Evolutionary conservation across 2,113 vertebrate species (phyloP), one percentile per base, ranked within the genome.

Genomic region (Deroptyus accipitrinus): DNA sequence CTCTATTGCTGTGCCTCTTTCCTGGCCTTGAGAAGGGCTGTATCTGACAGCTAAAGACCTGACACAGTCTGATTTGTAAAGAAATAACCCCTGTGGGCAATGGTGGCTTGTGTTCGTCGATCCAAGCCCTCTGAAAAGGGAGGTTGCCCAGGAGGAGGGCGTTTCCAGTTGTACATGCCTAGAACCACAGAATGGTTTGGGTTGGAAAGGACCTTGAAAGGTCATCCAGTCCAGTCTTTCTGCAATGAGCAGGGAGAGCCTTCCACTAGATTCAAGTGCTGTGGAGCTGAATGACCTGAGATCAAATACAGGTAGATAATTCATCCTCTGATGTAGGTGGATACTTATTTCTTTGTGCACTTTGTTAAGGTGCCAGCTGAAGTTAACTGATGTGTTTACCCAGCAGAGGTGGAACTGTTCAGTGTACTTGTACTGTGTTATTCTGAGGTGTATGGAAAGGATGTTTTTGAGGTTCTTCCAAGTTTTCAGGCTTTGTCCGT

Each of bases 81-180:
- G 23, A 59, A 88, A 42, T 46, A 39, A 84, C 91, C 94, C 93
- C 88, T 92, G 62, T 5, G 27, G 33, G 78, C 59, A 14, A 7
- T 3, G 64, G 61, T 93, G 94, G 94, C 74, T 97, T 86, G 35
- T 5, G 7, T 37, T 19, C 31, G 63, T 44, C 30, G 64, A 86
- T 88, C 94, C 94, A 18, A 82, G 75, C 68, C 88, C 94, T 94
- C 33, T 51, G 68, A 61, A 72, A 69, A 84, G 95, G 90, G 93
- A 86, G 66, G 72, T 68, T 72, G 4, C 20, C 6, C 22, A 11
- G 73, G 70, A 57, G 69, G 33, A 74, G 48, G 28, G 79, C 19
- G 10, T 68, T 68, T 33, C 61, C 24, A 39, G 68, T 54, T 51
- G 41, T 73, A 33, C 10, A 44, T 30, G 31, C 6, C 9, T 15